Evolutionary conservation across 35 echinoderm and acorn worm species (phyloP), one percentile per base, ranked within the genome.

Genomic region (Diadema setosum): DNA sequence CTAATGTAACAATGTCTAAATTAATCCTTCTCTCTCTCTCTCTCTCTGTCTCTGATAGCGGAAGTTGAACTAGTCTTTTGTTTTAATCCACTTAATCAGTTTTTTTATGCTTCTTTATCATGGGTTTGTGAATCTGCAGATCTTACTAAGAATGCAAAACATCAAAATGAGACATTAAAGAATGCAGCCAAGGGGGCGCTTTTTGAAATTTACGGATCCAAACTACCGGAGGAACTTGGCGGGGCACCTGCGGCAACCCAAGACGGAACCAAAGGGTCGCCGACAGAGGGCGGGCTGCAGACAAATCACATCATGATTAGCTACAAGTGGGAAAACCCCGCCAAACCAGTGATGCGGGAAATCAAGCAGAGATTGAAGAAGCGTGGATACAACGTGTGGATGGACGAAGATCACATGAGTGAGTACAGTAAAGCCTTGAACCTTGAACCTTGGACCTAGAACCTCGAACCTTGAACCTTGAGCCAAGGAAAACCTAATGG

Each of bases 291-390:
- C 2, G 27, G 27, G 20, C 18, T 34, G 24, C 63, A 67, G 29
- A n/a, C n/a, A n/a, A n/a, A n/a, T n/a, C 81, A 83, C 33, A 55
- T 83, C 29, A 83, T 83, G 81, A 83, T 83, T 11, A 83, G 81
- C 46, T 83, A 83, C 46, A 45, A 45, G 57, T 83, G 81, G 81
- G 81, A 83, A 50, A 27, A 34, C 17, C 81, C 43, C n/a, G 30
- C 63, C 30, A 83, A 83, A 16, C 31, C 45, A 18, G 46, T 83
- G 0, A 83, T 83, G 31, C 46, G 50, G 16, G 63, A 67, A 34
- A 83, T 83, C 45, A 83, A 83, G 50, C 16, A 83, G 24, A 18
- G 35, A 18, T 45, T 83, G 25, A 83, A 29, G 57, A 55, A 30
- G 17, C 26, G 16, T 9, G 81, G 81, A 7, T 83, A 83, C 48